Percentiles rank a stretch among this genome's conserved stretches.
phyloP scores from a whole-genome alignment of 2,113 vertebrate species.

The Oryzias celebensis region DNA sequence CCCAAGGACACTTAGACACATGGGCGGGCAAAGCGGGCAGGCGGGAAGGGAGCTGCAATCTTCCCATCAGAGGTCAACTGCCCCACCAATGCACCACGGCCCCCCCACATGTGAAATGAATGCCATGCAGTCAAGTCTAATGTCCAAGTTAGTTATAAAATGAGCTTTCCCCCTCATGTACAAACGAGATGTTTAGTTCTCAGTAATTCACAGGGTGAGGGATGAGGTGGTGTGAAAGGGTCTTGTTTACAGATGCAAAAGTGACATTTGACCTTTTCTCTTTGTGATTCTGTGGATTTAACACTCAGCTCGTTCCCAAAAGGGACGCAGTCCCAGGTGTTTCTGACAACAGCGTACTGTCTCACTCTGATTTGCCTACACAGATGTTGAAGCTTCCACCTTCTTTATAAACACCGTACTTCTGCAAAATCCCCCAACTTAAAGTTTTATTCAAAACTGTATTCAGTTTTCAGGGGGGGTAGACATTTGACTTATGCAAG shows the following conservation, averaged over 20 bases:
- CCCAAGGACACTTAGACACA: too few relatives aligned
- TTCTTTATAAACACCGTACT: constrained; percentile 36
- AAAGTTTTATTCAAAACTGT: constrained; percentile 13
- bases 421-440: constrained; percentile 57
- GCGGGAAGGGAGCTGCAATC: too few relatives aligned
- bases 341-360: constrained; percentile 25
- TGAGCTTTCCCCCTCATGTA: too few relatives aligned
- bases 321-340: constrained; percentile 62
- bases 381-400: constrained; percentile 70
- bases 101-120: too few relatives aligned
- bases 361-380: constrained; percentile 67
- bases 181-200: too few relatives aligned
- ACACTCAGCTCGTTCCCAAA: constrained; percentile 29
- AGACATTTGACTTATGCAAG: neutral
- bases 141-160: too few relatives aligned
- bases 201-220: too few relatives aligned
- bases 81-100: too few relatives aligned
- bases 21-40: too few relatives aligned
- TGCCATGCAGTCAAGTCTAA: too few relatives aligned
- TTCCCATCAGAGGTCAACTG: too few relatives aligned
- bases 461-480: neutral
- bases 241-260: constrained; percentile 10
- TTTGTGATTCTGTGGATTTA: constrained; percentile 34
- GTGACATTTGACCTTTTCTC: constrained; percentile 23
- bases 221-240: neutral